phyloP scores from a whole-genome alignment of 2,888 invertebrate species.

The Zaprionus obscuricornis region DNA sequence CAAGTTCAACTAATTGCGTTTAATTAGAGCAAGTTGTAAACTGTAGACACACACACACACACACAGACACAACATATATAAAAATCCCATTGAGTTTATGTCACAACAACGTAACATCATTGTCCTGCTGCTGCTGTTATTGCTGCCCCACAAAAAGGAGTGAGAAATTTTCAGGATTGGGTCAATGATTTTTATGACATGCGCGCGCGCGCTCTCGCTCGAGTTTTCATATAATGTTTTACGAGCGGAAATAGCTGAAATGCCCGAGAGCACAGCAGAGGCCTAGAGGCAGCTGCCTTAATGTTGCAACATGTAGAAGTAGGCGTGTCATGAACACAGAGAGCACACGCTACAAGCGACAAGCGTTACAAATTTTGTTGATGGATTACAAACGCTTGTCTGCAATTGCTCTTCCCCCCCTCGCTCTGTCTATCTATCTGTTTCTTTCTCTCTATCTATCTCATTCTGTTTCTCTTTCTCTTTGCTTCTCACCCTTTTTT shows the following conservation, averaged over 20 bases:
- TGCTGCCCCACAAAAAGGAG: slow-evolving; percentile 14
- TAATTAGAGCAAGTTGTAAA: slow-evolving; percentile 71
- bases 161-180: slow-evolving; percentile 34
- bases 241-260: slow-evolving; percentile 54
- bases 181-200: slow-evolving; percentile 70
- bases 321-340: slow-evolving; percentile 73
- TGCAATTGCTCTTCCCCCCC: background rate
- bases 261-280: slow-evolving; percentile 20
- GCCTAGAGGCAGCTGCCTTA: no score
- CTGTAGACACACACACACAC: slow-evolving; percentile 37
- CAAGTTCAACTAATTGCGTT: slow-evolving; percentile 67
- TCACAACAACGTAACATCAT: no score
- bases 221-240: slow-evolving; percentile 35
- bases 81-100: slow-evolving; percentile 51
- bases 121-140: no score
- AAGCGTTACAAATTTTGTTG: no score
- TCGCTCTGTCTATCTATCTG: background rate
- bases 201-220: no score
- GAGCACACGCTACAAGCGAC: slow-evolving; percentile 48
- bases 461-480: background rate
- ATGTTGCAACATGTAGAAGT: no score
- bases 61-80: no score
- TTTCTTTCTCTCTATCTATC: background rate
- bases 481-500: slow-evolving; percentile 58
- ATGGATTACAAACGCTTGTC: slow-evolving; percentile 62